Evolutionary conservation across 2,888 invertebrate species (phyloP).

Genomic region (Spisula subtruncata): DNA sequence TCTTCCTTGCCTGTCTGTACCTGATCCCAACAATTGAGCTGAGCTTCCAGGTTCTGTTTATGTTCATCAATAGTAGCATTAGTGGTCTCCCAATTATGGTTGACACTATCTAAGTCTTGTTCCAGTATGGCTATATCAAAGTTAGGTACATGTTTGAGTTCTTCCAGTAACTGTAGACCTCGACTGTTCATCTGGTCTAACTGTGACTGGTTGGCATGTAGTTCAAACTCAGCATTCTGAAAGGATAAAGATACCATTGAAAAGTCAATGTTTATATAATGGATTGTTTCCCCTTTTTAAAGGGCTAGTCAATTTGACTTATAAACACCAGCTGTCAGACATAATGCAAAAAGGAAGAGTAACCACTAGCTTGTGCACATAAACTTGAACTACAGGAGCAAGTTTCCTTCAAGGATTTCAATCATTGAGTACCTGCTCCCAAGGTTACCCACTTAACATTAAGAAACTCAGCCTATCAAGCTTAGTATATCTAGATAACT

Average conservation of each 20-base stretch:
- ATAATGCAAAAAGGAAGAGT: too few species aligned
- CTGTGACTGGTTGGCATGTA: constrained; percentile 89
- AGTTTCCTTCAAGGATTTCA: too few species aligned
- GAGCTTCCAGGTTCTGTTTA: constrained; percentile 94
- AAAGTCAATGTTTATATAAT: too few species aligned
- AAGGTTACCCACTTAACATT: too few species aligned
- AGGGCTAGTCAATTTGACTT: too few species aligned
- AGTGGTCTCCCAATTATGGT: constrained; percentile 82
- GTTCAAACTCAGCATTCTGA: constrained; percentile 86
- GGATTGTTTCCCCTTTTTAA: too few species aligned
- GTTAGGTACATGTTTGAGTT: constrained; percentile 83
- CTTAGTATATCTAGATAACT: too few species aligned
- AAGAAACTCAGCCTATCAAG: too few species aligned
- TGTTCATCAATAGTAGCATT: constrained; percentile 90
- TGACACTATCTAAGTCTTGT: constrained; percentile 81
- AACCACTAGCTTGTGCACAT: too few species aligned
- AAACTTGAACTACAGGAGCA: too few species aligned
- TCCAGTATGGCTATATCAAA: constrained; percentile 80
- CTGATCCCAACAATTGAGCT: constrained; percentile 97
- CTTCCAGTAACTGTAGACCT: constrained; percentile 87
- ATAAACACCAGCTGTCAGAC: too few species aligned
- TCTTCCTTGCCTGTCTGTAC: constrained; percentile 95
- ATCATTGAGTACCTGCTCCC: too few species aligned
- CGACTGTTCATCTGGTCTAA: constrained; percentile 90
- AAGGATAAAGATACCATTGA: neutral